phyloP scores from a whole-genome alignment of 2,797 vertebrate species.

The Artibeus lituratus region DNA sequence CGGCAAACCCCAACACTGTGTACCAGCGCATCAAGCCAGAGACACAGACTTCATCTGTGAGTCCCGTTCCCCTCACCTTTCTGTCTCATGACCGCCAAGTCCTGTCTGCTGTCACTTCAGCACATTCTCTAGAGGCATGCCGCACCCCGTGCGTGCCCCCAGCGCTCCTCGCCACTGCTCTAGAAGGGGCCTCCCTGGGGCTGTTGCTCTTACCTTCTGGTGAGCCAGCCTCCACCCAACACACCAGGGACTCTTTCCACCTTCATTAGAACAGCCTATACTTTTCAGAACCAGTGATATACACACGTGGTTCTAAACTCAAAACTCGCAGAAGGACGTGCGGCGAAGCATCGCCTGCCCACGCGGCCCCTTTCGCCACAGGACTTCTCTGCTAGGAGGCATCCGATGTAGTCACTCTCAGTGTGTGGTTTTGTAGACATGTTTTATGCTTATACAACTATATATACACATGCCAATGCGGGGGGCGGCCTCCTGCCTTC shows the following conservation, averaged over 20 bases:
- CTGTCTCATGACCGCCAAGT: rapidly evolving
- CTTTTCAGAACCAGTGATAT: neutral
- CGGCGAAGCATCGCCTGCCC: neutral
- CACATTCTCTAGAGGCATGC: rapidly evolving
- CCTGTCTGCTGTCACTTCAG: no score
- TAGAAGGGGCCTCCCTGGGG: neutral
- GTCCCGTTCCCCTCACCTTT: no score
- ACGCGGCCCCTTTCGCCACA: neutral
- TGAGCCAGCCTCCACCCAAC: neutral
- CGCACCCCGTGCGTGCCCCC: rapidly evolving
- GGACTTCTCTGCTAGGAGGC: neutral
- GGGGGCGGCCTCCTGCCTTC: neutral
- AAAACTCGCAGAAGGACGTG: neutral
- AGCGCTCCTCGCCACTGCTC: neutral
- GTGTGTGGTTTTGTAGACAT: neutral
- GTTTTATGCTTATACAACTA: neutral
- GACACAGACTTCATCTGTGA: neutral
- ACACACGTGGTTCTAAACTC: neutral
- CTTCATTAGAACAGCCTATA: neutral
- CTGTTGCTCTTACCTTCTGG: neutral
- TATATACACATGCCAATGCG: neutral
- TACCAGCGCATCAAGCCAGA: neutral
- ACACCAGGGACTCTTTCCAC: neutral
- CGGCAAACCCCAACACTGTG: neutral
- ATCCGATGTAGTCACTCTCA: neutral